phyloP scores from a whole-genome alignment of 1,140 invertebrate genomes.

The Magallana ariakensis region DNA sequence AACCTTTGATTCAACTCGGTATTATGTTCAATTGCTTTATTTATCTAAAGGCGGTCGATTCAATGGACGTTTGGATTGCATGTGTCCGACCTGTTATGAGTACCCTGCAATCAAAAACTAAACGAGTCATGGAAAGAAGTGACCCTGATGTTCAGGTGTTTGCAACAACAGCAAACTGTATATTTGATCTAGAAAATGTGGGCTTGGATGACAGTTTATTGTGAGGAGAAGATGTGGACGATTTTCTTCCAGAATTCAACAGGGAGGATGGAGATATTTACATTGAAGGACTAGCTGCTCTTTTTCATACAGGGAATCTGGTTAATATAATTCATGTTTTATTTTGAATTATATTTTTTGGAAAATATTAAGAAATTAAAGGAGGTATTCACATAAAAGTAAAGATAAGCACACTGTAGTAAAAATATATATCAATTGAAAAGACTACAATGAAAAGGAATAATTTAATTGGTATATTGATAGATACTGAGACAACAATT shows the following conservation, averaged over 20 bases:
- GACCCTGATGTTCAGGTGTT: background rate
- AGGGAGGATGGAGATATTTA: background rate
- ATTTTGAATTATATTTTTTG: no score
- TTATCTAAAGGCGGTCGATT: background rate
- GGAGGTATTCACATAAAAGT: no score
- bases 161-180: background rate
- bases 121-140: background rate
- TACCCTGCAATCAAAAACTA: background rate
- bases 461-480: background rate
- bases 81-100: background rate
- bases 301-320: slow-evolving; percentile 9
- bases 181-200: background rate
- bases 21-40: slow-evolving; percentile 1
- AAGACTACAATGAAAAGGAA: no score
- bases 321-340: background rate
- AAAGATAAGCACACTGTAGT: no score
- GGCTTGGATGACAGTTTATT: background rate
- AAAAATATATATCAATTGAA: no score
- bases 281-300: background rate
- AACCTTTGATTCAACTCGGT: background rate
- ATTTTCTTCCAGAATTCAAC: background rate
- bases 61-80: background rate
- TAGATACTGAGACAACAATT: background rate
- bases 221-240: background rate
- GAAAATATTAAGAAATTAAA: no score